A percentile compares a stretch with the other conserved stretches of the same genome.
These are phyloP conservation scores for Pipistrellus pipistrellus DNA, from an alignment of 2,797 vertebrate species.

Conservation along the genomic window DNA sequence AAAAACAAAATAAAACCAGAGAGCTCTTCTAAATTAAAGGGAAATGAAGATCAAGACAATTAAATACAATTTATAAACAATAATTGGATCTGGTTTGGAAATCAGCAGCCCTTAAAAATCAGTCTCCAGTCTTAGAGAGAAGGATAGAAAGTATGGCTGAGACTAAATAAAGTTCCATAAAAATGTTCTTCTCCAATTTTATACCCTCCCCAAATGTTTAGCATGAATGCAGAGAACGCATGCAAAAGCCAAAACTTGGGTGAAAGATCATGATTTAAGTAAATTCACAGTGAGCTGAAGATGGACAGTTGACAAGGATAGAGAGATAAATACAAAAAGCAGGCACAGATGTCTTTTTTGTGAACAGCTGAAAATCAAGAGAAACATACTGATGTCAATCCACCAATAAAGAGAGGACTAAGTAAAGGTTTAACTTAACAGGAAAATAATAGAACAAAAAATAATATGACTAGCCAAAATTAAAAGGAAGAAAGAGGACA, in stretches of 20 bases:
- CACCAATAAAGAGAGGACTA: neutral
- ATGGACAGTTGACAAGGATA: neutral
- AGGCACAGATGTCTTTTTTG: neutral
- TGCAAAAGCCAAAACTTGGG: neutral
- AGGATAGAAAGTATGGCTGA: neutral
- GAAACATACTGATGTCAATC: neutral
- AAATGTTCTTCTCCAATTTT: neutral
- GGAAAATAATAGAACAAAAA: neutral
- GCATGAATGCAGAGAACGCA: neutral
- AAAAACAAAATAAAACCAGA: neutral
- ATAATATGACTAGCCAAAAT: neutral
- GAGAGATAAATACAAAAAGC: neutral
- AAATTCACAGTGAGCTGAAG: neutral
- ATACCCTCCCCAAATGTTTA: neutral
- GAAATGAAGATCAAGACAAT: neutral
- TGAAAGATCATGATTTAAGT: neutral
- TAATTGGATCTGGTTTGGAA: neutral
- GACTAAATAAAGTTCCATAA: fast-evolving
- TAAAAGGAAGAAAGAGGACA: neutral
- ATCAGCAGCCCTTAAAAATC: neutral
- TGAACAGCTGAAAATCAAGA: neutral
- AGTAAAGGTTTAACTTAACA: neutral
- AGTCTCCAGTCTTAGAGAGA: neutral
- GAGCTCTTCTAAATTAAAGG: neutral
- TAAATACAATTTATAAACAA: neutral